Evolutionary conservation across 2,888 invertebrate species (phyloP), one percentile per base, ranked within the genome.

Genomic region (Melinaea menophilus): DNA sequence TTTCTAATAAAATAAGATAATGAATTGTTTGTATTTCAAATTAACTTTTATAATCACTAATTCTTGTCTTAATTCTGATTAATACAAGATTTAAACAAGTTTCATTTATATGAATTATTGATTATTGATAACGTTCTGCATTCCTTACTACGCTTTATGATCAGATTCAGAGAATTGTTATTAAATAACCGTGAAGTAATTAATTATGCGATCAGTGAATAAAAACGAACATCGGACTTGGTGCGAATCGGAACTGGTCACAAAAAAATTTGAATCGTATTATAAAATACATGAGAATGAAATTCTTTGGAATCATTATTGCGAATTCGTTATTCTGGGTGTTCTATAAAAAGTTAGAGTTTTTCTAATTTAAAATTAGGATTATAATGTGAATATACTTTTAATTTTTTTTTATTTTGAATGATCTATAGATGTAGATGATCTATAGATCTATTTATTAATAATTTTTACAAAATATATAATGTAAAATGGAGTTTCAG

Each of bases 231-330:
- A 45, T 45, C 59, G 56, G 59, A 59, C 34, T 56, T 60, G 46
- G 63, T 45, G 59, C 59, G 56, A 59, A 22, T 41, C 59, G 31
- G 56, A 59, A 45, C 59, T 57, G 63, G 45, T 63, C 51, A 31
- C 59, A 63, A 63, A 63, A n/a, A 46, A 51, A 47, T 59, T 56
- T 63, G 58, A 58, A 59, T 63, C 56, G 61, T 55, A 63, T 66
- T 66, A 58, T 66, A 66, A 63, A 66, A 63, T 60, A 63, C 63
- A 63, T 46, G 56, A 56, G 34, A 61, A 56, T 61, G 54, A 56
- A 66, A 66, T 66, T 61, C 63, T 61, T 63, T 59, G 41, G 54
- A 55, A 55, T 45, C 60, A 58, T 66, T 66, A 66, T 66, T 63
- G 31, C 56, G 61, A 66, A 66, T 66, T 63, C 13, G 48, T 61